Conservation (phyloP, 2,113 vertebrate species). For the Mohoua ochrocephala region DNA sequence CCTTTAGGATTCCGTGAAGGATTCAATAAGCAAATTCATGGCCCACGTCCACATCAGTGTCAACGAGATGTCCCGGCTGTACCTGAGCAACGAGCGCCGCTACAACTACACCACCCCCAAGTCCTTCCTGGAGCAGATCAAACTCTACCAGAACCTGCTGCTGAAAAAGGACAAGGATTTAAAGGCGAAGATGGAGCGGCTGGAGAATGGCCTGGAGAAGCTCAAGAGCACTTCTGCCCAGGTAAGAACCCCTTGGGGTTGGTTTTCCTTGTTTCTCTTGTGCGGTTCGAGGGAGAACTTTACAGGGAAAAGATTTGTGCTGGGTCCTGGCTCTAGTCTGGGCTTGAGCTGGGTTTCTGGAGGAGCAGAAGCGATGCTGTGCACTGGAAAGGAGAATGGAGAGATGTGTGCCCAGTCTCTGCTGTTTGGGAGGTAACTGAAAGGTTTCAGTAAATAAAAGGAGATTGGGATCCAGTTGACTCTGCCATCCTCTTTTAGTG, state of each 20-base stretch:
- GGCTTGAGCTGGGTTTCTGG: neutral
- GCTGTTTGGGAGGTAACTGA: neutral
- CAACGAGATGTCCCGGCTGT: constrained; percentile 81
- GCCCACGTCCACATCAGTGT: constrained; percentile 90
- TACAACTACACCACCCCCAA: constrained; percentile 97
- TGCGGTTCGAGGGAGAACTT: neutral
- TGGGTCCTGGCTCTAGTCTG: neutral
- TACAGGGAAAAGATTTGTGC: neutral
- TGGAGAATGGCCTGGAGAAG: constrained; percentile 91
- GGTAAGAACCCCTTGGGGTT: constrained; percentile 50
- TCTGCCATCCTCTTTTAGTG: neutral
- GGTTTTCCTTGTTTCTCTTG: neutral
- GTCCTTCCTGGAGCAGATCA: constrained; percentile 96
- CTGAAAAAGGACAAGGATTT: constrained; percentile 77
- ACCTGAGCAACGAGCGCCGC: constrained; percentile 84
- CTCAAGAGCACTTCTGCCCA: constrained; percentile 89
- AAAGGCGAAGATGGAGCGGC: constrained; percentile 80
- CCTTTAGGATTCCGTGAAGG: constrained; percentile 78
- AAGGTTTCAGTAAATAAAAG: neutral
- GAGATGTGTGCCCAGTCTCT: neutral
- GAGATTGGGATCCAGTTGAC: neutral
- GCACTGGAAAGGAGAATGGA: neutral
- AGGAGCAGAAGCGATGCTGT: neutral
- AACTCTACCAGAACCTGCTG: constrained; percentile 86
- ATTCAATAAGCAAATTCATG: constrained; percentile 92